These are phyloP conservation scores for Cossypha polioptera DNA, from an alignment of 2,797 vertebrate genomes.

Conservation along the genomic window DNA sequence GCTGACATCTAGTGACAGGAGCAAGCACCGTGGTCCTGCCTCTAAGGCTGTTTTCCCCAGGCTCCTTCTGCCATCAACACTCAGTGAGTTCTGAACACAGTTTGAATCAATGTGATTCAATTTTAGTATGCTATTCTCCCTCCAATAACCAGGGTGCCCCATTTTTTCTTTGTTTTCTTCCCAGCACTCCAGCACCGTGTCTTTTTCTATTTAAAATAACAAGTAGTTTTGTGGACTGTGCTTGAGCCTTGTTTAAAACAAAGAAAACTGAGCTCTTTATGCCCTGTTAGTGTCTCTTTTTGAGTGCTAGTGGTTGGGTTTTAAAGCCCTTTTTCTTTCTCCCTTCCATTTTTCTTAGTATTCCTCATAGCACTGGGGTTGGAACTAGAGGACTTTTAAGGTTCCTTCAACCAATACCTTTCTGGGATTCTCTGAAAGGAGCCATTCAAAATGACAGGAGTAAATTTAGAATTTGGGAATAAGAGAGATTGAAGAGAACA, in stretches of 20 bases:
- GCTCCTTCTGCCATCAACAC: not conserved
- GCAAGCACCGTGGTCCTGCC: not conserved
- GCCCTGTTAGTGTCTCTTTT: not conserved
- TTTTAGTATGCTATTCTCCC: not conserved
- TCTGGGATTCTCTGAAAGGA: not conserved
- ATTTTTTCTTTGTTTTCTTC: not conserved
- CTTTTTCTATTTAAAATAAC: not conserved
- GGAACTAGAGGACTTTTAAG: not conserved
- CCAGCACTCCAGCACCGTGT: fast-evolving
- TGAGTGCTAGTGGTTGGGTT: not conserved
- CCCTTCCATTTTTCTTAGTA: fast-evolving
- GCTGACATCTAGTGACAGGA: conserved; percentile 68
- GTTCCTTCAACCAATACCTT: not conserved
- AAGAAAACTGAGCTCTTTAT: not conserved
- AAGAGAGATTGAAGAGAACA: not conserved
- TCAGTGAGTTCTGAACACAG: not conserved
- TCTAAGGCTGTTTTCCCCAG: not conserved
- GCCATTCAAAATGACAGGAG: fast-evolving
- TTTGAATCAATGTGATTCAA: not conserved
- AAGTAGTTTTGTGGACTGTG: not conserved
- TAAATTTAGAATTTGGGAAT: not conserved
- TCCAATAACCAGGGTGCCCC: not conserved
- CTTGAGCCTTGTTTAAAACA: not conserved
- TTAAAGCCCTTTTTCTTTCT: not conserved
- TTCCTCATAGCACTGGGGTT: not conserved